Percentiles rank a stretch among this genome's conserved stretches.
These are phyloP conservation scores for Drosophila dunni DNA, from an alignment of 1,140 invertebrate genomes.

Conservation along the genomic window DNA sequence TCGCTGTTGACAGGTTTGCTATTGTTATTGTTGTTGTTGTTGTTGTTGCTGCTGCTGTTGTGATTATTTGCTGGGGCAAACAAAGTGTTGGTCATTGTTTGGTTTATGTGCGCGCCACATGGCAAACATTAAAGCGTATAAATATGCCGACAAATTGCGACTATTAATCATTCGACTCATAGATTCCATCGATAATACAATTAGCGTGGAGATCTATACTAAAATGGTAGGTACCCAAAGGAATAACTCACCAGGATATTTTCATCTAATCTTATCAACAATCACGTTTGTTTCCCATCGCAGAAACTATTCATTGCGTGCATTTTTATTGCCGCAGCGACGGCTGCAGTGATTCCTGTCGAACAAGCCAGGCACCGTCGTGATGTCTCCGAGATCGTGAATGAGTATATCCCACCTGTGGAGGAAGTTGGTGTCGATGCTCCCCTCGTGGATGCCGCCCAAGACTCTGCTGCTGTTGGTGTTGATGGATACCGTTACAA, in stretches of 20 bases:
- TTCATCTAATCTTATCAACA: not conserved
- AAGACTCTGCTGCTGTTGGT: conserved; percentile 56
- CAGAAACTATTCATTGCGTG: conserved; percentile 77
- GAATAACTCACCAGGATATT: conserved; percentile 26
- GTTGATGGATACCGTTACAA: conserved; percentile 64
- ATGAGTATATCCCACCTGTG: conserved; percentile 69
- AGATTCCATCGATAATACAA: conserved; percentile 78
- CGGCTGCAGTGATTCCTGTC: conserved; percentile 83
- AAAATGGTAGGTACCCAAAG: conserved; percentile 67
- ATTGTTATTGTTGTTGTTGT: conserved; percentile 53
- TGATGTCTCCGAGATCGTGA: conserved; percentile 70
- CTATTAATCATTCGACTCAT: conserved; percentile 82
- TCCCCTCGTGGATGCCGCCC: conserved; percentile 39
- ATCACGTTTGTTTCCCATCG: conserved; percentile 8
- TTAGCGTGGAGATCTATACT: conserved; percentile 78
- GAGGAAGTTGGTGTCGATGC: conserved; percentile 56
- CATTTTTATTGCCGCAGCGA: conserved; percentile 79
- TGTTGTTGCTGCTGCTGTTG: conserved; percentile 30
- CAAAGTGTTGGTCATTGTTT: conserved; percentile 71
- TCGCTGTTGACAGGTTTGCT: conserved; percentile 22
- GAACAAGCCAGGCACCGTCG: conserved; percentile 81
- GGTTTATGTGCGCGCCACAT: conserved; percentile 41
- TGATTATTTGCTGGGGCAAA: conserved; percentile 68
- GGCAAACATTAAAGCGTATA: conserved; percentile 77
- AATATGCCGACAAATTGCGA: conserved; percentile 80